These are phyloP conservation scores for Lethenteron reissneri DNA, from an alignment of 2,113 vertebrate species.

Conservation along the genomic window DNA sequence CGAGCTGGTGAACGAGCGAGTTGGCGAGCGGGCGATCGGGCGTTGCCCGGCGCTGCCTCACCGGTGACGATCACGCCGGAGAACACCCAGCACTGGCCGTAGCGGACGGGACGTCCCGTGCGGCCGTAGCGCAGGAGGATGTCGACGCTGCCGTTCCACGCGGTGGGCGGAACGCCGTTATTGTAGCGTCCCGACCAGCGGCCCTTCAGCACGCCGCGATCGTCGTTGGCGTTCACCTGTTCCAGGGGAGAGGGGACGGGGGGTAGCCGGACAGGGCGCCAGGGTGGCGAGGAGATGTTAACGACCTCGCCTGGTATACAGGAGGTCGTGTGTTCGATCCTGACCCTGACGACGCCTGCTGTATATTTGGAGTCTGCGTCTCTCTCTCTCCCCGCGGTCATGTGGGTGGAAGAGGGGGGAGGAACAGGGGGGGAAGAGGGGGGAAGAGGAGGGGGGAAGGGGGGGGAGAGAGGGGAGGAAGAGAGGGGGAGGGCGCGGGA, in stretches of 20 bases:
- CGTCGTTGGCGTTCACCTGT: constrained; percentile 65
- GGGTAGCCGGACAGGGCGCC: background rate
- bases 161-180: constrained; percentile 56
- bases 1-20: no score
- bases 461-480: background rate
- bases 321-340: background rate
- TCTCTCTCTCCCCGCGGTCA: no score
- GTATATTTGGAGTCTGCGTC: background rate
- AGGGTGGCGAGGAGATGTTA: background rate
- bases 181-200: constrained; percentile 60
- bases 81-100: constrained; percentile 92
- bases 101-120: constrained; percentile 37
- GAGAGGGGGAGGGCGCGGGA: background rate
- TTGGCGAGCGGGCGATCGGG: no score
- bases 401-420: background rate
- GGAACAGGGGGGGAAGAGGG: background rate
- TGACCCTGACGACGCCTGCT: background rate
- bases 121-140: constrained; percentile 49
- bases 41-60: constrained; percentile 24
- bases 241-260: background rate
- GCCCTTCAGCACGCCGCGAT: constrained; percentile 56
- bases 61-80: constrained; percentile 82
- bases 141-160: constrained; percentile 82
- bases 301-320: background rate
- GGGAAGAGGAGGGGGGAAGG: background rate